Percentiles rank a stretch among this genome's conserved stretches.
These are phyloP conservation scores for Scartelaos histophorus DNA, from an alignment of 2,113 vertebrate genomes.

Conservation along the genomic window DNA sequence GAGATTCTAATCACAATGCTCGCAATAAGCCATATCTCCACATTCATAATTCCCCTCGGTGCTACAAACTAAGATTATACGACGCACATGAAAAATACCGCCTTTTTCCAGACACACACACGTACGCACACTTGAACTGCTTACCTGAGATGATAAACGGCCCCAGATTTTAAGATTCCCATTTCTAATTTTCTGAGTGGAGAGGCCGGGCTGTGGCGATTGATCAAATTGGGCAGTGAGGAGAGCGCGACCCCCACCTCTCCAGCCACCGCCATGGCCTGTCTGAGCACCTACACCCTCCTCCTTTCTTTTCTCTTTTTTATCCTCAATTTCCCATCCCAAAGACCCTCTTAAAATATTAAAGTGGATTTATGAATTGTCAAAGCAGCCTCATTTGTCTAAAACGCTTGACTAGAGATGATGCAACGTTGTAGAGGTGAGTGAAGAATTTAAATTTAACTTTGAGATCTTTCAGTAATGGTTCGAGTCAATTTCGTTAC, in stretches of 20 bases:
- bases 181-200: conserved; percentile 82
- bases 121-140: conserved; percentile 15
- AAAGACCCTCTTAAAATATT: conserved; percentile 82
- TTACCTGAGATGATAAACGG: conserved; percentile 77
- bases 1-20: not conserved
- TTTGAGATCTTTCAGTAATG: not conserved
- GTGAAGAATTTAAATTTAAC: conserved; percentile 54
- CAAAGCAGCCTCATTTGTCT: conserved; percentile 73
- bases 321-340: conserved; percentile 50
- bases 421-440: conserved; percentile 57
- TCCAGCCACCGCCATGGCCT: not conserved
- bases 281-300: conserved; percentile 24
- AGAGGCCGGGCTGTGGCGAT: conserved; percentile 78
- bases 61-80: conserved; percentile 45
- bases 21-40: conserved; percentile 19
- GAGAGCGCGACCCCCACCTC: conserved; percentile 59
- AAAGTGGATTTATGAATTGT: conserved; percentile 81
- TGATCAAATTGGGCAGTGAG: conserved; percentile 79
- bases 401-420: conserved; percentile 72
- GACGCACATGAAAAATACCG: conserved; percentile 27
- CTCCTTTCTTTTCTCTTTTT: conserved; percentile 25
- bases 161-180: conserved; percentile 79
- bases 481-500: too few species aligned
- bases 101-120: conserved; percentile 19
- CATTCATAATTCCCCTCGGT: conserved; percentile 27